These are phyloP conservation scores for Otolemur crassicaudatus DNA, from an alignment of 2,797 vertebrate genomes.

Conservation along the genomic window DNA sequence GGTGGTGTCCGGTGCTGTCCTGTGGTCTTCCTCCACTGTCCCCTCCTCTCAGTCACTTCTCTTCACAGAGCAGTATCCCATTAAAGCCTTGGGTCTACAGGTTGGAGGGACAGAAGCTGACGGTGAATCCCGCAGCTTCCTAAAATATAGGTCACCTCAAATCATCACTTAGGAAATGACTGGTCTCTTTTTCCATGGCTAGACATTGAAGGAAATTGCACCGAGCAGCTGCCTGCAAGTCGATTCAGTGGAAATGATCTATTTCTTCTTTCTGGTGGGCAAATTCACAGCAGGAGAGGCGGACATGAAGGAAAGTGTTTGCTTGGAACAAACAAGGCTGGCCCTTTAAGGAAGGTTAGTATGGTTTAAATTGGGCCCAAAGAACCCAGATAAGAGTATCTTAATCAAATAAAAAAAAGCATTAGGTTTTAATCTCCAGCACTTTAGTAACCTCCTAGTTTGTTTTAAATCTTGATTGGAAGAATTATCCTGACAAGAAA, in stretches of 20 bases:
- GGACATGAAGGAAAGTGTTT: conserved; percentile 72
- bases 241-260: conserved; percentile 84
- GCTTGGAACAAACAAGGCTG: conserved; percentile 81
- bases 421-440: conserved; percentile 78
- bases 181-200: conserved; percentile 84
- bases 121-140: conserved; percentile 82
- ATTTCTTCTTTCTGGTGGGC: conserved; percentile 82
- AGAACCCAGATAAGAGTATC: conserved; percentile 74
- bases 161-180: conserved; percentile 86
- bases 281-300: conserved; percentile 82
- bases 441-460: conserved; percentile 84
- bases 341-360: conserved; percentile 73
- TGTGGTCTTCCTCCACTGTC: background rate
- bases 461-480: conserved; percentile 88
- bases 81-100: conserved; percentile 73
- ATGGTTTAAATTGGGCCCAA: conserved; percentile 52
- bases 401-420: conserved; percentile 82
- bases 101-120: conserved; percentile 79
- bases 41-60: conserved; percentile 66
- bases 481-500: conserved; percentile 88
- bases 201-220: conserved; percentile 87
- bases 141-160: conserved; percentile 87
- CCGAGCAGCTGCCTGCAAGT: conserved; percentile 82
- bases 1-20: background rate
- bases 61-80: conserved; percentile 70